Evolutionary conservation across 2,797 vertebrate species (phyloP).

Genomic region (Mormyrops boulengeri): DNA sequence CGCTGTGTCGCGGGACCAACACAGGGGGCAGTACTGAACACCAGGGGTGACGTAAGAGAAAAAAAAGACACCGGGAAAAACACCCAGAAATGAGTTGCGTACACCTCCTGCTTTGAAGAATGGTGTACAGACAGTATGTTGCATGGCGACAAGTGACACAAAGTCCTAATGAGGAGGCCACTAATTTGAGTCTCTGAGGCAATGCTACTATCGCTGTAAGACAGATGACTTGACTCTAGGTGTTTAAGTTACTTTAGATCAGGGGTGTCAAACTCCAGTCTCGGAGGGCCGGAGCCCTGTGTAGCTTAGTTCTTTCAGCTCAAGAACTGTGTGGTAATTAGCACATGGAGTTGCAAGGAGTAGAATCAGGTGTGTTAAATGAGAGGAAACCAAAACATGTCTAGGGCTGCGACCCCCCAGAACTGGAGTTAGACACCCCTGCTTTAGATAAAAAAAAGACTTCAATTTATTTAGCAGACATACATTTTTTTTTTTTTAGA

Average conservation of each 20-base stretch:
- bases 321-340: background rate
- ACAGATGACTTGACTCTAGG: background rate
- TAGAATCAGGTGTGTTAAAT: too few species aligned
- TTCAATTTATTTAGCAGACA: background rate
- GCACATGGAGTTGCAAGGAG: too few species aligned
- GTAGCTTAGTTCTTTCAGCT: background rate
- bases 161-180: background rate
- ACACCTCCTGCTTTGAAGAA: background rate
- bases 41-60: background rate
- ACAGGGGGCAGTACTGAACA: constrained; percentile 86
- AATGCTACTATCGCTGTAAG: background rate
- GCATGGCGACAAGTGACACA: background rate
- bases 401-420: too few species aligned
- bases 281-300: background rate
- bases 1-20: constrained; percentile 90
- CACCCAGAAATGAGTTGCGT: background rate
- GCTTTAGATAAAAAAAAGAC: background rate
- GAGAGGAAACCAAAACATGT: too few species aligned
- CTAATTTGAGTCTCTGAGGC: background rate
- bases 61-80: background rate
- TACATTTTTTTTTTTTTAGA: background rate
- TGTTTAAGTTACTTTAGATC: background rate
- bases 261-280: background rate
- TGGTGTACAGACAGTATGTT: background rate
- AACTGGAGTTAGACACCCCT: too few species aligned